These are phyloP conservation scores for Halcyon malimbica DNA, from an alignment of 2,113 vertebrate species.

Conservation along the genomic window DNA sequence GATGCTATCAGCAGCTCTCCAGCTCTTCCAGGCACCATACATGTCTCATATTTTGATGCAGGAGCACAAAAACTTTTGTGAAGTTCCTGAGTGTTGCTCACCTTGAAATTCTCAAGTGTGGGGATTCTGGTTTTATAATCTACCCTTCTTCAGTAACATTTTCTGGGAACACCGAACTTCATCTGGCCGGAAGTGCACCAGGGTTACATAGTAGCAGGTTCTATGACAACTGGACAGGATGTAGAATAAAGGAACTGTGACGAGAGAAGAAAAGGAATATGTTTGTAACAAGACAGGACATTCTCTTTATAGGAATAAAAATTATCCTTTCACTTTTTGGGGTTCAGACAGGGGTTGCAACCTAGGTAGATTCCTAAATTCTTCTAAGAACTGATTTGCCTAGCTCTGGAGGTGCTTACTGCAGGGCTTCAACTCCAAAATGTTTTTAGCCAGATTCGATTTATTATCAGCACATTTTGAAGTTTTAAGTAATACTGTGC, in stretches of 20 bases:
- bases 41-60: background rate
- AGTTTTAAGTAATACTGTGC: conserved; percentile 35
- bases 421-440: background rate
- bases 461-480: conserved; percentile 52
- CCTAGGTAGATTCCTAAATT: background rate
- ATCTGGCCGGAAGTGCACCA: background rate
- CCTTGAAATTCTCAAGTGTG: background rate
- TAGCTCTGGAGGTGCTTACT: conserved; percentile 10
- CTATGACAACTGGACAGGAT: background rate
- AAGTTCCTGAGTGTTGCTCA: background rate
- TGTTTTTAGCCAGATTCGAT: conserved; percentile 42
- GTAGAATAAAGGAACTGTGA: background rate
- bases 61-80: background rate
- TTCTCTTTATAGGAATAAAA: background rate
- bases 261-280: background rate
- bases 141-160: background rate
- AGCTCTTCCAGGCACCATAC: fast-evolving
- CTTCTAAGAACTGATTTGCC: background rate
- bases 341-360: conserved; percentile 1
- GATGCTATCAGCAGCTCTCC: background rate
- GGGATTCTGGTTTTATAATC: background rate
- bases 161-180: background rate
- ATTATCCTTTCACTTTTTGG: background rate
- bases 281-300: background rate
- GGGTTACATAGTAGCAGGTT: background rate